Base-by-base conservation (phyloP, 1,140 invertebrate genomes). In the Drosophila varians region DNA sequence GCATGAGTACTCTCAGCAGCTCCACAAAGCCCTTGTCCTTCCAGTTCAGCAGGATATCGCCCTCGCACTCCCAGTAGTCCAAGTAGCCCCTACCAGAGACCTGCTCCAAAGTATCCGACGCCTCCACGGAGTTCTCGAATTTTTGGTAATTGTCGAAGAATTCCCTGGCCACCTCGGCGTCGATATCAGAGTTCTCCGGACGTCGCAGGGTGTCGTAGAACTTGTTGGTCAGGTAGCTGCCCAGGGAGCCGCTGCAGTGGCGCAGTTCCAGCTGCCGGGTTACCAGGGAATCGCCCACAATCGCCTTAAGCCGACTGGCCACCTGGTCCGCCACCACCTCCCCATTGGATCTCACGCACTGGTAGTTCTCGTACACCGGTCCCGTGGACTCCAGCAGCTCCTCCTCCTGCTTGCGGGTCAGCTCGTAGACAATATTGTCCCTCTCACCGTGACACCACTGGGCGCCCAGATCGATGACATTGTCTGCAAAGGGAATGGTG, bases 371-470 rank as follows among this genome's bases (percentile, higher is more conserved):
- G 14, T 86, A 78, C 25, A 92, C 79, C 1, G 76, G 76, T 0
- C 73, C 78, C 6, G 83, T 88, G 51, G 90, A 90, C 28, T 91
- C 92, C 11, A 95, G 74, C 11, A 95, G 78, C 69, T 93, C 91
- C 16, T 94, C 77, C 71, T 93, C 91, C 12, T 93, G 77, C 18
- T 93, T 92, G 40, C 93, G 93, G 0, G 94, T 94, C 58, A 96
- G 75, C 65, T 95, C 92, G 77, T 93, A 96, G 1, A 96, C 94
- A 16, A 93, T 89, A 91, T 97, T 96, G 28, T 93, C 93, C 62
- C 94, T 92, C 90, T 97, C 94, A 1, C 97, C 96, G 78, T 98
- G 96, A 74, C 97, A 94, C 88, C 90, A 91, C 18, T 97, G 95
- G 19, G 96, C 97, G 3, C 97, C 97, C 8, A 98, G 77, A 90